Base-by-base conservation (phyloP, 2,113 vertebrate genomes). In the Pomatostomus ruficeps region DNA sequence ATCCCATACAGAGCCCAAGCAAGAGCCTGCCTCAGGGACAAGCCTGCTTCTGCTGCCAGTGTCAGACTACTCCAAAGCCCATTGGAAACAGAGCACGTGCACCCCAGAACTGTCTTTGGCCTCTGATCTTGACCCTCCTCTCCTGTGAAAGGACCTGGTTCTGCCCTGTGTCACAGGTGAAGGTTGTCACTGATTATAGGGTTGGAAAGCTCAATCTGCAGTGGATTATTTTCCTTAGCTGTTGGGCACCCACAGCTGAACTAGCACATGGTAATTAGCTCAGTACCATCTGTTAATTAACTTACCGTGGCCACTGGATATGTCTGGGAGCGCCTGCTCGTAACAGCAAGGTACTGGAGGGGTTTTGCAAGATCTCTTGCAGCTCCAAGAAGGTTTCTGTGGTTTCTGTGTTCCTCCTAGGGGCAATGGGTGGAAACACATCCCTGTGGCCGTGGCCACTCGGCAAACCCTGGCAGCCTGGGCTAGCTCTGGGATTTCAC, bases 341-440 rank as follows among this genome's bases (percentile, higher is more conserved):
- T 2, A 1, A 59, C 45, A 16, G 55, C 51, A 21, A 87, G 57
- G 67, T 38, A 15, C 82, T 59, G 59, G 40, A 83, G 57, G 80
- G 70, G 36, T 88, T 94, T 91, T 74, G 42, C 74, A 76, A 85
- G 67, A 70, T 85, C 87, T 89, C 59, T 59, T 63, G 71, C 68
- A 79, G 59, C 70, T 80, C 80, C 83, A 58, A 87, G 95, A 68
- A 86, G 73, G 76, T 92, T 91, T 96, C 33, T 85, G 80, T 91
- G 96, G 95, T 94, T 92, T 93, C 85, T 94, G 97, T 94, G 97
- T 97, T 97, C 98, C 98, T 97, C 97, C 98, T 98, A 97, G 97
- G 94, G 97, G 97, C 95, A 88, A 11, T 68, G 57, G 18, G 65
- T 92, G 92, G 91, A 96, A 93, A 49, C 97, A 97, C 97, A 98